Percentiles rank a stretch among this genome's conserved stretches.
Evolutionary conservation across 2,113 vertebrate species (phyloP).

Genomic region (Alethe castanea): DNA sequence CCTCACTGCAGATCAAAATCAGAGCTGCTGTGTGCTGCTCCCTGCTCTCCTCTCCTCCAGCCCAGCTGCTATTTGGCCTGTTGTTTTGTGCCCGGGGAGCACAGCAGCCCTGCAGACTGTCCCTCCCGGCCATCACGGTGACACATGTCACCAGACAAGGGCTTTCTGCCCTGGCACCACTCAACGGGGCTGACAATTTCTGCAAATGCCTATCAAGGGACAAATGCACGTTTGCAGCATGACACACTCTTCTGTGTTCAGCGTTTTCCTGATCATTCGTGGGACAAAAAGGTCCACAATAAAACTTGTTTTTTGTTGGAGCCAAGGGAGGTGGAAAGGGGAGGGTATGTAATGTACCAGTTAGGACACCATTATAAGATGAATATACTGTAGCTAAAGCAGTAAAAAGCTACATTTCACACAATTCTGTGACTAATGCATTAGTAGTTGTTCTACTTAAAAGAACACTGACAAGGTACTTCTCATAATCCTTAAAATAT

Average conservation of each 20-base stretch:
- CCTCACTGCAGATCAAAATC: not conserved
- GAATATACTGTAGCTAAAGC: slow-evolving; percentile 5
- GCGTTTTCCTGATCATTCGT: not conserved
- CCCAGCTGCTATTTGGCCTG: not conserved
- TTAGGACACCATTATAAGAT: not conserved
- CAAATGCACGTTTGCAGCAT: not conserved
- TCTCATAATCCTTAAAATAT: slow-evolving; percentile 34
- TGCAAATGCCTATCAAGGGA: not conserved
- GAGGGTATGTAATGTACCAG: not conserved
- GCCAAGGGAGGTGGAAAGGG: not conserved
- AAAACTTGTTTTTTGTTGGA: not conserved
- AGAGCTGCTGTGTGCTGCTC: not conserved
- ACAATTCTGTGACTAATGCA: slow-evolving; percentile 27
- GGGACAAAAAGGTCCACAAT: not conserved
- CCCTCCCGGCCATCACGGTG: accelerated
- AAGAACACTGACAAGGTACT: slow-evolving; percentile 29
- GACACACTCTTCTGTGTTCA: not conserved
- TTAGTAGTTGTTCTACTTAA: slow-evolving; percentile 31
- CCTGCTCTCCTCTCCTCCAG: not conserved
- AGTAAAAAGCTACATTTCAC: slow-evolving; percentile 26
- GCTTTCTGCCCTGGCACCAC: accelerated
- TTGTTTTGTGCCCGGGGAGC: accelerated
- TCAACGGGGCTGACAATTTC: not conserved
- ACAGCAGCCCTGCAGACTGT: accelerated
- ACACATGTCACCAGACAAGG: not conserved